Percentiles rank a stretch among this genome's conserved stretches.
Conservation (phyloP, 1,140 invertebrate species). For the Pomacea maculata region DNA sequence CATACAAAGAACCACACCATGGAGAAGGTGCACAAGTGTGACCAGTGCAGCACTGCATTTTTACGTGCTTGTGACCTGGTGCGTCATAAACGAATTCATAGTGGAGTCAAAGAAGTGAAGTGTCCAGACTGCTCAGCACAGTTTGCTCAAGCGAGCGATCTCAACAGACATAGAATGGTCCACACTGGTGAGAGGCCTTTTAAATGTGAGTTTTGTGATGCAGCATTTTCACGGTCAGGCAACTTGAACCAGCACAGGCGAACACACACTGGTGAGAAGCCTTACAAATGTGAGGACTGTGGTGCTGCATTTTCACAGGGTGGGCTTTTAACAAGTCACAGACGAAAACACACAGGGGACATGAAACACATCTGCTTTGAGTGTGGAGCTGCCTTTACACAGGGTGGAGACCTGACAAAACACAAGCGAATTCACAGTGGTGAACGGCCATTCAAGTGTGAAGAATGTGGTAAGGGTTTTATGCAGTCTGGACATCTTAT, state of each 20-base stretch:
- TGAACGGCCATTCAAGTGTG: constrained; percentile 25
- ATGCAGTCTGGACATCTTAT: constrained; percentile 66
- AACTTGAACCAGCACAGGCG: constrained; percentile 96
- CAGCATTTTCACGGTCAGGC: constrained; percentile 92
- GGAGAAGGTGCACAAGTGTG: no score
- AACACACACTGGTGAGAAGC: constrained; percentile 94
- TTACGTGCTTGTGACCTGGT: no score
- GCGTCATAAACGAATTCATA: no score
- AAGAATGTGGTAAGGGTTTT: constrained; percentile 14
- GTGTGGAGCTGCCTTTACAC: constrained; percentile 69
- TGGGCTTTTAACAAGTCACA: constrained; percentile 86
- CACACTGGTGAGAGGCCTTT: constrained; percentile 97
- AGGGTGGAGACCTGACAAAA: constrained; percentile 7
- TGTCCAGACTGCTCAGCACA: constrained; percentile 74
- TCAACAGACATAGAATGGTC: constrained; percentile 80
- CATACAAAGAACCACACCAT: no score
- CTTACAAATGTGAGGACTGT: constrained; percentile 71
- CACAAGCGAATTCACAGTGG: constrained; percentile 32
- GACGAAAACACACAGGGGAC: constrained; percentile 92
- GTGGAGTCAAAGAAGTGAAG: background rate
- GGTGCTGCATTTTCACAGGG: constrained; percentile 14
- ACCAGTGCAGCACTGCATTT: no score
- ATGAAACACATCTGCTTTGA: constrained; percentile 82
- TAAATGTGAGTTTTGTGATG: constrained; percentile 95
- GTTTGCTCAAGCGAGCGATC: constrained; percentile 68